Evolutionary conservation across 2,888 invertebrate species (phyloP).

Genomic region (Cryptophagus acutangulus): DNA sequence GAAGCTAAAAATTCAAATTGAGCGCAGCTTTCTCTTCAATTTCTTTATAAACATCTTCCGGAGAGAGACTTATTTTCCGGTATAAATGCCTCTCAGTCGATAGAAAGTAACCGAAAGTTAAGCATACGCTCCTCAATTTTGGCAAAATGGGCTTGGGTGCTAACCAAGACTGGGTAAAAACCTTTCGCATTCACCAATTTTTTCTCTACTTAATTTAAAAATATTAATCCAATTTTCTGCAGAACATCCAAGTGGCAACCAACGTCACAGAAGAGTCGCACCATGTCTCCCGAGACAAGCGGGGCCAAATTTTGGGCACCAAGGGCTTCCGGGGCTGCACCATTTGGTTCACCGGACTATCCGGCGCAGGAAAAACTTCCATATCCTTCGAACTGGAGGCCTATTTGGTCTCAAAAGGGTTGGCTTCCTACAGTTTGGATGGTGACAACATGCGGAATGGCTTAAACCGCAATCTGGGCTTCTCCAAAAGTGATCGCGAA

Average conservation of each 20-base stretch:
- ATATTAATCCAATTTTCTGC: slow-evolving; percentile 45
- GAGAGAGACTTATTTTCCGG: slow-evolving; percentile 4
- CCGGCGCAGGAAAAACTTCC: slow-evolving; percentile 95
- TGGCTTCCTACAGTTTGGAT: slow-evolving; percentile 91
- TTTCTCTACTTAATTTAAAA: background rate
- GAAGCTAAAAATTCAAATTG: no score
- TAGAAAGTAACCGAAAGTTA: background rate
- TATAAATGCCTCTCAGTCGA: background rate
- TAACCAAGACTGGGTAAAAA: background rate
- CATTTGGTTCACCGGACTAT: slow-evolving; percentile 86
- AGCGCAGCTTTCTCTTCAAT: slow-evolving; percentile 11
- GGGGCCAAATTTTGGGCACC: slow-evolving; percentile 78
- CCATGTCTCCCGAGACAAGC: slow-evolving; percentile 83
- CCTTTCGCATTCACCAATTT: background rate
- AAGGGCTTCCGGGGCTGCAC: slow-evolving; percentile 85
- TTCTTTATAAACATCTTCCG: slow-evolving; percentile 4
- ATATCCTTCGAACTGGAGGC: slow-evolving; percentile 94
- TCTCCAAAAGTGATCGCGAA: slow-evolving; percentile 84
- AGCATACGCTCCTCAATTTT: background rate
- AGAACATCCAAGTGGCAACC: slow-evolving; percentile 55
- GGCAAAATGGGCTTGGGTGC: background rate
- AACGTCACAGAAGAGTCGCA: slow-evolving; percentile 90
- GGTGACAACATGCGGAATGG: slow-evolving; percentile 96
- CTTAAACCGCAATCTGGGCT: slow-evolving; percentile 89
- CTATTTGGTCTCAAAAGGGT: slow-evolving; percentile 75